A percentile compares a stretch with the other conserved stretches of the same genome.
Evolutionary conservation across 2,113 vertebrate genomes (phyloP).

Genomic region (Nothocercus julius): DNA sequence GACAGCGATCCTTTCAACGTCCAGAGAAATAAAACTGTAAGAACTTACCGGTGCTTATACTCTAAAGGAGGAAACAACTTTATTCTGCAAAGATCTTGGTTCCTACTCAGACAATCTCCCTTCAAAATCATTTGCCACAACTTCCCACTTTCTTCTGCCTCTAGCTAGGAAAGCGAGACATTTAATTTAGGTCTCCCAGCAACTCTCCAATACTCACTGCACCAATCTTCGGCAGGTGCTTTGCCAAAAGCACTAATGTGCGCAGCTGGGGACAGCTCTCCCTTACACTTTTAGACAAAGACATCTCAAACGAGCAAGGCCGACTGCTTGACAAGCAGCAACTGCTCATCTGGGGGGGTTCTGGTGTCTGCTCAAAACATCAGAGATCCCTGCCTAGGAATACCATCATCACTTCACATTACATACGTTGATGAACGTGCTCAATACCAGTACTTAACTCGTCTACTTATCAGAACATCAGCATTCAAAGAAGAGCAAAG

Average conservation of each 20-base stretch:
- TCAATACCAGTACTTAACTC: not conserved
- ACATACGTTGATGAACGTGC: fast-evolving
- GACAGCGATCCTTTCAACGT: not conserved
- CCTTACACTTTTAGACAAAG: not conserved
- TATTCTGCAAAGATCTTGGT: not conserved
- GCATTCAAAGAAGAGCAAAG: not conserved
- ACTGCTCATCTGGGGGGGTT: not conserved
- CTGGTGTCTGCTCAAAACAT: not conserved
- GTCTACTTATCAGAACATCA: not conserved
- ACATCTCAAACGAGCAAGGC: not conserved
- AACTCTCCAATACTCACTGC: not conserved
- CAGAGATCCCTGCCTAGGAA: not conserved
- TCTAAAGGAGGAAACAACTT: not conserved
- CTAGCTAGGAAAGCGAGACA: not conserved
- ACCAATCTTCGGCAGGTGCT: not conserved
- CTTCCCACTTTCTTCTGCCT: not conserved
- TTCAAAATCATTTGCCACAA: not conserved
- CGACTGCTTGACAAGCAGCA: not conserved
- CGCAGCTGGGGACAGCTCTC: not conserved
- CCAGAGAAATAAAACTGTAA: not conserved
- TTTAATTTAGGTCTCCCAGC: not conserved
- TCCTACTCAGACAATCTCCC: not conserved
- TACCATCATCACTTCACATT: not conserved
- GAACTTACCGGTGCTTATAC: not conserved
- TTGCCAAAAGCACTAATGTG: not conserved